Conservation (phyloP, 2,888 invertebrate genomes). For the Brachycybe producta region DNA sequence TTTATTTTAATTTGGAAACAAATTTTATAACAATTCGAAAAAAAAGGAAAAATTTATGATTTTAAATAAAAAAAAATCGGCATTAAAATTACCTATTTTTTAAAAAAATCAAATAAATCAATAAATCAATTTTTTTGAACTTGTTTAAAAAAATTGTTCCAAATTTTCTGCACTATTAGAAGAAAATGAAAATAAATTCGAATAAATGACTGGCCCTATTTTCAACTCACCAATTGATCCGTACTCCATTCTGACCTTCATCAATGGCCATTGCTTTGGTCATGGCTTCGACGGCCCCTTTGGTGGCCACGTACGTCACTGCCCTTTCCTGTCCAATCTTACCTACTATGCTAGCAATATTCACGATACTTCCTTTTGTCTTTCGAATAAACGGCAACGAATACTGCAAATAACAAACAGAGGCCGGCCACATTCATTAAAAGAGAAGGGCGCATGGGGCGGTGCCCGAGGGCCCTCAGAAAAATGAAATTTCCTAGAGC, state of each 20-base stretch:
- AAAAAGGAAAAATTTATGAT: not conserved
- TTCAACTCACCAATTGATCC: conserved; percentile 16
- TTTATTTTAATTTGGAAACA: no score
- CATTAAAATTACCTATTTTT: not conserved
- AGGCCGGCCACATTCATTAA: no score
- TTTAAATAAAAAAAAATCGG: not conserved
- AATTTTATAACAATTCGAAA: no score
- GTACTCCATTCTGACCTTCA: conserved; percentile 12
- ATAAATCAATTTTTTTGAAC: no score
- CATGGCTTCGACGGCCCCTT: conserved; percentile 14
- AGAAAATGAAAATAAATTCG: no score
- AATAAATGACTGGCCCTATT: no score
- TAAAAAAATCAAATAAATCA: no score
- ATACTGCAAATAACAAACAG: conserved; percentile 10
- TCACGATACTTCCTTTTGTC: conserved; percentile 15
- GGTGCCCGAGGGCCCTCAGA: no score
- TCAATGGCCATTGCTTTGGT: conserved; percentile 19
- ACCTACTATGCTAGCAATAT: conserved; percentile 15
- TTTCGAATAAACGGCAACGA: conserved; percentile 13
- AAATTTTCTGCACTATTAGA: no score
- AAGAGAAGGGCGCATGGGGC: no score
- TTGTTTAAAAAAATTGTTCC: no score
- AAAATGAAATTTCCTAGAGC: not conserved
- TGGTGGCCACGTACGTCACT: conserved; percentile 16
- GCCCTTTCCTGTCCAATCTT: conserved; percentile 11